Conservation (phyloP, 2,797 vertebrate species). For the Rhyacichthys aspro region DNA sequence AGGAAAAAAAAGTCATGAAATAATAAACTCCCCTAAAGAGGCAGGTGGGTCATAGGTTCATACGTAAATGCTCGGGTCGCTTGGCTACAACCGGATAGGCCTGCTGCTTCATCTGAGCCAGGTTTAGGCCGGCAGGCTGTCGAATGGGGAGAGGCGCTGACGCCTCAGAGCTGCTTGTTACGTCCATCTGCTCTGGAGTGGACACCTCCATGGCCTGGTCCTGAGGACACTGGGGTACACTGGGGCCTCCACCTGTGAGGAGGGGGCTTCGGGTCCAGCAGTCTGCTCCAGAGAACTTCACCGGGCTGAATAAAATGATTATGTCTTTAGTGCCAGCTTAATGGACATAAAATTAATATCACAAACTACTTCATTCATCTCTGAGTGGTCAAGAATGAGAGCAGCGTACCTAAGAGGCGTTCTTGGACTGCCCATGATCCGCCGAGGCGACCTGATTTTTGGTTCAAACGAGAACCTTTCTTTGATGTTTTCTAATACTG, state of each 20-base stretch:
- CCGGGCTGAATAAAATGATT: slow-evolving; percentile 80
- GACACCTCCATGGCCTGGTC: slow-evolving; percentile 95
- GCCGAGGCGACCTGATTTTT: slow-evolving; percentile 96
- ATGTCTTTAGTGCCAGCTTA: neutral
- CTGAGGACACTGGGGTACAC: slow-evolving; percentile 73
- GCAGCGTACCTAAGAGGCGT: slow-evolving; percentile 91
- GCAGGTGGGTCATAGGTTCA: slow-evolving; percentile 95
- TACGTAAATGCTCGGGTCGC: slow-evolving; percentile 96
- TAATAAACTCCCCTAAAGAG: slow-evolving; percentile 66
- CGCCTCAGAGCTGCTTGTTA: slow-evolving; percentile 89
- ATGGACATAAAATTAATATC: neutral
- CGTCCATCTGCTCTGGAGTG: slow-evolving; percentile 95
- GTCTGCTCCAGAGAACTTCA: slow-evolving; percentile 91
- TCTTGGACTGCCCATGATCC: slow-evolving; percentile 95
- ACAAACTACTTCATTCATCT: neutral
- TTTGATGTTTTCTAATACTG: slow-evolving; percentile 98
- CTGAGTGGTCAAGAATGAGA: neutral
- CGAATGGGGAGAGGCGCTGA: slow-evolving; percentile 96
- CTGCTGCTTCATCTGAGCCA: slow-evolving; percentile 94
- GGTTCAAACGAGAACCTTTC: slow-evolving; percentile 98
- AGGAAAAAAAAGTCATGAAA: slow-evolving; percentile 55
- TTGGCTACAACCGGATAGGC: slow-evolving; percentile 93
- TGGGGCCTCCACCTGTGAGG: slow-evolving; percentile 59
- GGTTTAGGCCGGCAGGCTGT: slow-evolving; percentile 84
- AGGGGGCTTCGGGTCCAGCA: slow-evolving; percentile 91